These are phyloP conservation scores for Thamnophis elegans DNA, from an alignment of 2,797 vertebrate species.

Conservation along the genomic window DNA sequence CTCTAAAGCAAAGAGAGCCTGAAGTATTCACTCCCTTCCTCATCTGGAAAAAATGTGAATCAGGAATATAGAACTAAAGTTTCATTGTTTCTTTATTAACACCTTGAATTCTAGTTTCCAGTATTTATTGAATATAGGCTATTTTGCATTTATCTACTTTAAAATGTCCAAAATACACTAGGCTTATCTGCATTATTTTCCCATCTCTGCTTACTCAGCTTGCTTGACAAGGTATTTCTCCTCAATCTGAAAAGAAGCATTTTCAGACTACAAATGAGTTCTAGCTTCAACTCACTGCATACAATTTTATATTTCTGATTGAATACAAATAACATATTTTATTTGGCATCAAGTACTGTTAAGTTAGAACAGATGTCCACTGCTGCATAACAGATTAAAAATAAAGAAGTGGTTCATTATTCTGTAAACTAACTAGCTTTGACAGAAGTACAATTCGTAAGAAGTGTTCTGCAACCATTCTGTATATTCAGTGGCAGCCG, in stretches of 20 bases:
- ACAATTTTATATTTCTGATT: constrained; percentile 56
- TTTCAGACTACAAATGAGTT: constrained; percentile 58
- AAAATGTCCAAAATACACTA: constrained; percentile 55
- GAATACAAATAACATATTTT: constrained; percentile 61
- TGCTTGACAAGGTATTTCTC: constrained; percentile 65
- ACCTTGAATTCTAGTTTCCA: neutral
- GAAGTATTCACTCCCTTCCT: constrained; percentile 48
- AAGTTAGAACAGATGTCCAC: constrained; percentile 49
- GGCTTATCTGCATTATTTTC: constrained; percentile 43
- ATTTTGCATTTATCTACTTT: constrained; percentile 47
- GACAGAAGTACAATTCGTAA: constrained; percentile 47
- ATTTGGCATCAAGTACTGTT: constrained; percentile 64
- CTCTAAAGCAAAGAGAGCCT: constrained; percentile 12
- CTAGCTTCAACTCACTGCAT: constrained; percentile 56
- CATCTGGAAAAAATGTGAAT: neutral
- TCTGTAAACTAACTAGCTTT: constrained; percentile 49
- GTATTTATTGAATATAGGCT: constrained; percentile 45
- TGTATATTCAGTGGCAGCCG: constrained; percentile 49
- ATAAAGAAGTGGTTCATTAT: constrained; percentile 57
- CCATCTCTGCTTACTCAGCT: constrained; percentile 50
- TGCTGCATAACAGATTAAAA: constrained; percentile 42
- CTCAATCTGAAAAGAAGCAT: constrained; percentile 63
- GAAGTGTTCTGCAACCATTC: constrained; percentile 48
- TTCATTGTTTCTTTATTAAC: neutral
- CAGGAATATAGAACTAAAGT: neutral